Evolutionary conservation across 2,113 vertebrate genomes (phyloP).

Genomic region (Epinephelus lanceolatus): DNA sequence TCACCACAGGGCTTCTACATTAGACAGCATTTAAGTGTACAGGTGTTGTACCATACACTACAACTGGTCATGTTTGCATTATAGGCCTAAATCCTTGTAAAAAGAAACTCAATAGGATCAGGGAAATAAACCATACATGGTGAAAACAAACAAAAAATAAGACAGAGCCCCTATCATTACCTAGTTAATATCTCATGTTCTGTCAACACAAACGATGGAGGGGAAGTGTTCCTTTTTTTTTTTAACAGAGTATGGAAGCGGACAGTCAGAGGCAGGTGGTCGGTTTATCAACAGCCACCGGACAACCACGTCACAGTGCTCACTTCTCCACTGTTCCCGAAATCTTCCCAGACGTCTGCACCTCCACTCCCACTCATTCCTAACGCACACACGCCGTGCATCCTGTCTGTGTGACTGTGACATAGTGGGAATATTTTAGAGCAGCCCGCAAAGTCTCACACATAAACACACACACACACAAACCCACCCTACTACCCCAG

Average conservation of each 20-base stretch:
- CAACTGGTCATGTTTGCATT: not conserved
- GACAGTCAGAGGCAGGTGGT: conserved; percentile 49
- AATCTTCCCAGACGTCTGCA: conserved; percentile 39
- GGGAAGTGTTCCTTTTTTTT: conserved; percentile 20
- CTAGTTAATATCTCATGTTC: not conserved
- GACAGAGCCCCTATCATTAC: not conserved
- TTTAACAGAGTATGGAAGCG: conserved; percentile 22
- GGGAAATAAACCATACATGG: not conserved
- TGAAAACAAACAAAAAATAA: conserved; percentile 1
- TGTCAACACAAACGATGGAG: conserved; percentile 49
- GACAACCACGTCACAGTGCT: conserved; percentile 11
- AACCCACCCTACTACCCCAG: conserved; percentile 23
- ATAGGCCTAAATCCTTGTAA: not conserved
- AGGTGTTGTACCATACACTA: not conserved
- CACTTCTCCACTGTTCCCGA: conserved; percentile 34
- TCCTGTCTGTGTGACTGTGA: not conserved
- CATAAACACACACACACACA: conserved; percentile 27
- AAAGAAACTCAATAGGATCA: conserved; percentile 3
- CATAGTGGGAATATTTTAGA: conserved; percentile 22
- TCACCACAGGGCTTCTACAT: not conserved
- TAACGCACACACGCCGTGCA: not conserved
- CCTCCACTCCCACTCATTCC: conserved; percentile 19
- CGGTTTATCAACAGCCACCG: conserved; percentile 41
- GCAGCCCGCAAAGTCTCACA: conserved; percentile 36
- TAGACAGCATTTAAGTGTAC: not conserved